Evolutionary conservation across 2,797 vertebrate genomes (phyloP), one percentile per base, ranked within the genome.

Genomic region (Graptemys geographica): DNA sequence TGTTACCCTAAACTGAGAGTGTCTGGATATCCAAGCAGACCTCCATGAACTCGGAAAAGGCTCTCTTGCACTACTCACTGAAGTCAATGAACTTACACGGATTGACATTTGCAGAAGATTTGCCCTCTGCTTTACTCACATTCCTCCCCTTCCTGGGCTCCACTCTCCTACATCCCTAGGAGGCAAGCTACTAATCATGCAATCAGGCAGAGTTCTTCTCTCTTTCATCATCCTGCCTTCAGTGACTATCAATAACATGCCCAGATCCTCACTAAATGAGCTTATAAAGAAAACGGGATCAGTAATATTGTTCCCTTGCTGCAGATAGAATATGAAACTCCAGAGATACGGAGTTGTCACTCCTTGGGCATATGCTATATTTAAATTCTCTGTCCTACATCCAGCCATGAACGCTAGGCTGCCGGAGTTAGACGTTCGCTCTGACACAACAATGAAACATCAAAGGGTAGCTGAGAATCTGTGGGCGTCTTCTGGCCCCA

Each of bases 321-420:
- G 19, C 27, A 90, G 91, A 37, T 0, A 0, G 19, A 72, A 0
- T n/a, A n/a, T 33, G 25, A 84, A 62, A 11, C 74, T 25, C 9
- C 72, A 80, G 57, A 79, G 25, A 0, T 0, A 37, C 8, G 0
- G 0, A 23, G 3, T 52, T 57, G 28, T 31, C 9, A 21, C 27
- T 57, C 15, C 15, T 52, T 59, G 55, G 41, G 27, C 41, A 57
- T 44, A 47, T 47, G 25, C 23, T 44, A 15, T 47, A 76, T 76
- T 76, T 47, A 47, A 76, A 76, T 47, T 44, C 11, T 44, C 41
- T 76, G 72, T 57, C 55, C 15, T 0, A 16, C 16, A 25, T 37
- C 33, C 44, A 23, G 37, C 44, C 25, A 1, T 59, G 13, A 31
- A 59, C 57, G 7, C 89, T 57, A 59, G 2, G 19, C 44, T 23